Evolutionary conservation across 2,113 vertebrate species (phyloP).

Genomic region (Cervus canadensis): DNA sequence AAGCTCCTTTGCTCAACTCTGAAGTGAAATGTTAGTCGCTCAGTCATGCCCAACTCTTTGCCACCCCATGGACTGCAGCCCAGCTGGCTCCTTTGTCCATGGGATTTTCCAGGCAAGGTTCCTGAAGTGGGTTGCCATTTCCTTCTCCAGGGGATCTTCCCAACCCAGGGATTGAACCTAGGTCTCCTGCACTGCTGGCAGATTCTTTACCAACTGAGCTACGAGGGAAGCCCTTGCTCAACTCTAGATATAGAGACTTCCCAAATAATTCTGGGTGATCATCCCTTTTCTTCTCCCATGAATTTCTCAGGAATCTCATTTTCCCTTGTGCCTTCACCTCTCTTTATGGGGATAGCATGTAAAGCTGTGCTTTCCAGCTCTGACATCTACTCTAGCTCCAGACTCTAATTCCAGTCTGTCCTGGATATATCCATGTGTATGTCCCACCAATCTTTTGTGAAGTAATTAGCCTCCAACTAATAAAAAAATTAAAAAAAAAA

Average conservation of each 20-base stretch:
- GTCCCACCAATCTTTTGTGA: neutral
- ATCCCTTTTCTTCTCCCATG: neutral
- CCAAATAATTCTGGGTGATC: neutral
- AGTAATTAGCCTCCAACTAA: too few species aligned
- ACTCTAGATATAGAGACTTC: neutral
- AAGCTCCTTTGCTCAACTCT: neutral
- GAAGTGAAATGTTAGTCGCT: neutral
- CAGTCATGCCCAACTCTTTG: neutral
- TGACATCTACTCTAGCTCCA: neutral
- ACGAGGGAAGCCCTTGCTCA: neutral
- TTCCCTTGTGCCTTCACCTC: neutral
- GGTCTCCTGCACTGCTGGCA: neutral
- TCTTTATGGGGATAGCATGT: neutral
- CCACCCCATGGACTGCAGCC: neutral
- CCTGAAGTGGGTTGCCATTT: neutral
- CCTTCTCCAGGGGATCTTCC: neutral
- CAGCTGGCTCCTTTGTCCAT: neutral
- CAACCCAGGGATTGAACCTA: neutral
- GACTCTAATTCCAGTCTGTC: neutral
- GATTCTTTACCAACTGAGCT: neutral
- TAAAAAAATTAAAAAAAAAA: too few species aligned
- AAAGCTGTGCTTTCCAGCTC: neutral
- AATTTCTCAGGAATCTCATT: neutral
- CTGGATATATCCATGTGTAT: neutral
- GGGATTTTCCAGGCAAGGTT: neutral